A percentile compares a stretch with the other conserved stretches of the same genome.
These are phyloP conservation scores for Halcyon leucocephala DNA, from an alignment of 2,797 vertebrate species.

Conservation along the genomic window DNA sequence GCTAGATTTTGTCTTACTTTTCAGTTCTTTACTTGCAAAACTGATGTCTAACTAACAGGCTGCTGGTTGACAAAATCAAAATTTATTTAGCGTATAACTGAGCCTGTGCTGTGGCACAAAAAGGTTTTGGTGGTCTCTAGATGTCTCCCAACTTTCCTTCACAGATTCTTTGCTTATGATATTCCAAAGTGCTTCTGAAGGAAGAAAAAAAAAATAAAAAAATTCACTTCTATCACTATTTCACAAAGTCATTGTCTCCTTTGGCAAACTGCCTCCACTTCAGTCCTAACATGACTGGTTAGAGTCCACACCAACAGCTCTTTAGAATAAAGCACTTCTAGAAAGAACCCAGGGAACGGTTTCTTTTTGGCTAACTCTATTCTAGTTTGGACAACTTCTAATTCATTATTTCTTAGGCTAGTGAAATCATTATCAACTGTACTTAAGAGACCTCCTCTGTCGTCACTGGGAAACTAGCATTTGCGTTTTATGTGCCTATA, in stretches of 20 bases:
- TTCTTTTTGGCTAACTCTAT: background rate
- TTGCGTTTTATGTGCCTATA: background rate
- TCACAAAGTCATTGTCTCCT: background rate
- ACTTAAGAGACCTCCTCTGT: background rate
- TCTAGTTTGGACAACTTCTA: background rate
- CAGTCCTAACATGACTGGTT: background rate
- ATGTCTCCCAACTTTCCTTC: background rate
- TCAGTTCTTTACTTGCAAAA: background rate
- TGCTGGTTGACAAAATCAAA: background rate
- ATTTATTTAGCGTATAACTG: background rate
- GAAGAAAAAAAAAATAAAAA: background rate
- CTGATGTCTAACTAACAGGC: background rate
- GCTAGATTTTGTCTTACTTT: background rate
- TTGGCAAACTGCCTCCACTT: background rate
- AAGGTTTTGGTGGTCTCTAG: background rate
- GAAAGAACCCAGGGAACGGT: background rate
- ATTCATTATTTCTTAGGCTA: background rate
- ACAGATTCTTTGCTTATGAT: background rate
- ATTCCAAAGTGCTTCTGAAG: background rate
- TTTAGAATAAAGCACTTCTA: background rate
- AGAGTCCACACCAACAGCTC: background rate
- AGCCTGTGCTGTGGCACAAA: background rate
- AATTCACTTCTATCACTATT: background rate
- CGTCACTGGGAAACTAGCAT: background rate
- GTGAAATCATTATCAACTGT: background rate